A percentile compares a stretch with the other conserved stretches of the same genome.
phyloP scores from a whole-genome alignment of 2,888 invertebrate species.

The Eurytoma californica region DNA sequence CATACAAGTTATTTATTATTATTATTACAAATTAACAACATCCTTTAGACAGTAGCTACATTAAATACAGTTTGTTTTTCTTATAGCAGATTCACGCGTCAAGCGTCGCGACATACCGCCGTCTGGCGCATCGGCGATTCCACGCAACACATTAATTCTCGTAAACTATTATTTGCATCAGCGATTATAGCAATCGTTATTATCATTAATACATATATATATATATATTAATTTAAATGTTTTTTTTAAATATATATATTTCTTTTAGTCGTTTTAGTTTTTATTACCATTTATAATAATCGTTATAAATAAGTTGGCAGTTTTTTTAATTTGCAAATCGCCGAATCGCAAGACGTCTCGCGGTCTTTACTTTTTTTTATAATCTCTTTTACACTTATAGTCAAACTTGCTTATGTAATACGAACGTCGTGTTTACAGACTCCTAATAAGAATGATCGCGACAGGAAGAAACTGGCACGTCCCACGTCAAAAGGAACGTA shows the following conservation, averaged over 20 bases:
- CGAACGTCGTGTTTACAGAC: constrained; percentile 42
- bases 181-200: constrained; percentile 34
- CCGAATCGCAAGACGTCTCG: constrained; percentile 44
- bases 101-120: constrained; percentile 49
- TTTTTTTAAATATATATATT: too few relatives aligned
- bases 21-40: constrained; percentile 71
- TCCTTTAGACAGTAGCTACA: constrained; percentile 66
- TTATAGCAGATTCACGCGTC: constrained; percentile 56
- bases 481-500: constrained; percentile 47
- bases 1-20: constrained; percentile 57
- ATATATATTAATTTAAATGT: neutral
- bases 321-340: constrained; percentile 38
- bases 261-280: too few relatives aligned
- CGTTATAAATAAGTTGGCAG: constrained; percentile 34
- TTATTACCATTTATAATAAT: neutral
- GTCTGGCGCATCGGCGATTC: constrained; percentile 51
- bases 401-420: constrained; percentile 49
- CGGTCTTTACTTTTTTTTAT: constrained; percentile 28
- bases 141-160: constrained; percentile 1
- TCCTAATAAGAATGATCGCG: constrained; percentile 46
- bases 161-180: constrained; percentile 32
- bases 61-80: constrained; percentile 70
- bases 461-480: constrained; percentile 52
- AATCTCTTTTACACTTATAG: constrained; percentile 52
- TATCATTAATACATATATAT: constrained; percentile 25